Percentiles rank a stretch among this genome's conserved stretches.
Evolutionary conservation across 2,888 invertebrate species (phyloP).

Genomic region (Sympetrum striolatum): DNA sequence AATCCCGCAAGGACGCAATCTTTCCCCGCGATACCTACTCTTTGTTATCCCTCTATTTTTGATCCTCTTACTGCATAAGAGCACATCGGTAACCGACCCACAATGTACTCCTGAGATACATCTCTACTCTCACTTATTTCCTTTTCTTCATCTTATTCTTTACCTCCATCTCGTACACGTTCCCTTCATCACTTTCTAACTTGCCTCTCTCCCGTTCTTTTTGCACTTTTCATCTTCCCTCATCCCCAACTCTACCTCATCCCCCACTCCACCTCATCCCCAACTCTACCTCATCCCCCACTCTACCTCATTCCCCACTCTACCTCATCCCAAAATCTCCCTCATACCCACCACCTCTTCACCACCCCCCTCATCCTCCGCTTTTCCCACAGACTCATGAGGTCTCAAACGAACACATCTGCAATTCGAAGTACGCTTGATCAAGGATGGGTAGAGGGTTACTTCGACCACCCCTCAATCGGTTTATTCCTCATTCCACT

Average conservation of each 20-base stretch:
- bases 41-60: not conserved
- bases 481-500: not conserved
- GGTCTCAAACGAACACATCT: slow-evolving; percentile 15
- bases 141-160: not conserved
- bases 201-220: not conserved
- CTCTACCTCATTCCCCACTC: too few species aligned
- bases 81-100: too few species aligned
- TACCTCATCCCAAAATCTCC: too few species aligned
- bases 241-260: too few species aligned
- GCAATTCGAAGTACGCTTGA: slow-evolving; percentile 18
- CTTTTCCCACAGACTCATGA: not conserved
- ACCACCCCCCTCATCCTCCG: too few species aligned
- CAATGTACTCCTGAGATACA: not conserved
- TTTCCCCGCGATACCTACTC: not conserved
- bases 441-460: not conserved
- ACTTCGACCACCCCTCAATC: not conserved
- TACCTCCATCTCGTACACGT: not conserved
- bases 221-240: too few species aligned
- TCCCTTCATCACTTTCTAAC: not conserved
- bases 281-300: too few species aligned
- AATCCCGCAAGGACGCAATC: too few species aligned
- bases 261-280: too few species aligned
- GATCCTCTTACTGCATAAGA: too few species aligned
- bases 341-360: too few species aligned
- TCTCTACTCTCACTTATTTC: not conserved